Conservation (phyloP, 2,888 invertebrate genomes). For the Oxycera nigricornis region DNA sequence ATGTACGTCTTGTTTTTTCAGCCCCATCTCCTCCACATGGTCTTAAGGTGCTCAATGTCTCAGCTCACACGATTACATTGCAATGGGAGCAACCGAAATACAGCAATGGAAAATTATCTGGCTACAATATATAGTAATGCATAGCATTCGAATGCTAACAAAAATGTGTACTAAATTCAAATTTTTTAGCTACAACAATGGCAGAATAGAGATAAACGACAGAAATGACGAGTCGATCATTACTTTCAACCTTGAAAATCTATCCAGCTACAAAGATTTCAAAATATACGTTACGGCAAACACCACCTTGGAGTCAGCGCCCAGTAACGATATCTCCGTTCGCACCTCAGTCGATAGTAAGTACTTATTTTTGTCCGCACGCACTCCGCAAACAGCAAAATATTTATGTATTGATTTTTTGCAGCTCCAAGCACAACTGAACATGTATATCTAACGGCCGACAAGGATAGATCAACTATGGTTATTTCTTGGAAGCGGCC, state of each 20-base stretch:
- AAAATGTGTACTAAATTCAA: too few relatives aligned
- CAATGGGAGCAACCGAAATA: slow-evolving; percentile 72
- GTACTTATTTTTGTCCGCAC: slow-evolving; percentile 46
- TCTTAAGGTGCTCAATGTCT: slow-evolving; percentile 63
- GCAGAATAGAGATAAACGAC: neutral
- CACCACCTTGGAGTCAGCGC: slow-evolving; percentile 71
- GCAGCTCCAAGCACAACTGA: slow-evolving; percentile 49
- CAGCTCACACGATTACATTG: slow-evolving; percentile 68
- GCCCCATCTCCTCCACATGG: slow-evolving; percentile 67
- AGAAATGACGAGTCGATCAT: neutral
- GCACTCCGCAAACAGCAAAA: neutral
- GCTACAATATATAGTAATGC: slow-evolving; percentile 6
- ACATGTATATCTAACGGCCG: neutral
- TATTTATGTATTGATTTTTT: slow-evolving; percentile 3
- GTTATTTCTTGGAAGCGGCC: slow-evolving; percentile 65
- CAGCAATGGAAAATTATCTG: slow-evolving; percentile 68
- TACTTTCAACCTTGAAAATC: slow-evolving; percentile 53
- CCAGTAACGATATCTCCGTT: slow-evolving; percentile 64
- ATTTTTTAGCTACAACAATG: slow-evolving; percentile 18
- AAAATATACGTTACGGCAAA: slow-evolving; percentile 75
- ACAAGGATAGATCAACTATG: slow-evolving; percentile 48
- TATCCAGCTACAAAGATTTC: slow-evolving; percentile 72
- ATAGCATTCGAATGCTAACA: too few relatives aligned
- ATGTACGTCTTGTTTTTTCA: too few relatives aligned
- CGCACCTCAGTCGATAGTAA: slow-evolving; percentile 69